These are phyloP conservation scores for Pemphigus obesinymphae DNA, from an alignment of 1,140 invertebrate genomes.

Conservation along the genomic window DNA sequence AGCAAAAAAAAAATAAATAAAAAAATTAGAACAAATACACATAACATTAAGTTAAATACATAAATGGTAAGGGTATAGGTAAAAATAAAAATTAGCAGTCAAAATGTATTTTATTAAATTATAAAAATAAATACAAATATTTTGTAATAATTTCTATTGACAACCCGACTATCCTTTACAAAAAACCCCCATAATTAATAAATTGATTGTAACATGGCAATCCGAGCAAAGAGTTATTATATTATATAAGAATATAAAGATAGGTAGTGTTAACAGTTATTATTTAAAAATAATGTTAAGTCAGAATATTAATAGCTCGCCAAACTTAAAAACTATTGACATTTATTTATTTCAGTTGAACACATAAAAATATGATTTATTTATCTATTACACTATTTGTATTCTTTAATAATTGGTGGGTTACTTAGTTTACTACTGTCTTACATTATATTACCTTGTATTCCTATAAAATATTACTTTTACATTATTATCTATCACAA, in stretches of 20 bases:
- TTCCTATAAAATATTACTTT: not conserved
- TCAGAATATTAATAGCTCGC: not conserved
- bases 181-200: not conserved
- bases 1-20: too few species aligned
- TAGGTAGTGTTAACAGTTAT: not conserved
- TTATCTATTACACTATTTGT: too few species aligned
- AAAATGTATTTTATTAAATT: not conserved
- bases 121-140: not conserved
- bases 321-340: too few species aligned
- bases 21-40: too few species aligned
- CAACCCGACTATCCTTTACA: not conserved
- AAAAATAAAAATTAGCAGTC: not conserved
- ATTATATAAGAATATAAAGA: not conserved
- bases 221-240: not conserved
- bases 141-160: not conserved
- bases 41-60: too few species aligned
- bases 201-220: not conserved
- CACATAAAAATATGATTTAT: too few species aligned
- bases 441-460: slow-evolving; percentile 4
- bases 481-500: not conserved
- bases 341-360: too few species aligned
- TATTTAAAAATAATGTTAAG: not conserved
- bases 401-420: too few species aligned
- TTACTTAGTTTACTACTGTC: not conserved
- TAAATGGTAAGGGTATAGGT: not conserved